Evolutionary conservation across 1,140 invertebrate species (phyloP).

Genomic region (Saxidomus purpurata): DNA sequence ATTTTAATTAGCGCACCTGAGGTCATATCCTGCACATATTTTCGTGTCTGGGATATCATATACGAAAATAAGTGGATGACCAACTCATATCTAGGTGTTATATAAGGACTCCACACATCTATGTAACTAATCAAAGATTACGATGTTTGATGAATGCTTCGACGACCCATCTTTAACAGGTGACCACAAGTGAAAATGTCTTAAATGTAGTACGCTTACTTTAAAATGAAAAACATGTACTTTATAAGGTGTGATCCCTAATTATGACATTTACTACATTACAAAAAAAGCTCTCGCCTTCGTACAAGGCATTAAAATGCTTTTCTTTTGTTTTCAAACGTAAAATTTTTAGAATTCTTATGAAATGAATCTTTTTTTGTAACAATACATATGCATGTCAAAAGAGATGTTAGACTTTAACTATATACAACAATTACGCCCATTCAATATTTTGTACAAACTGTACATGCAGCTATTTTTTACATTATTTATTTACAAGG

Average conservation of each 20-base stretch:
- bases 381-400: too few relatives aligned
- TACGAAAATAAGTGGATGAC: background rate
- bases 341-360: too few relatives aligned
- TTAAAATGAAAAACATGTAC: background rate
- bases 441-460: too few relatives aligned
- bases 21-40: slow-evolving; percentile 22
- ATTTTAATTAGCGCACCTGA: background rate
- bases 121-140: slow-evolving; percentile 7
- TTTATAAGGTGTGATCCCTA: background rate
- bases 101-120: background rate
- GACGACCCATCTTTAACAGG: background rate
- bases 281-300: background rate
- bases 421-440: too few relatives aligned
- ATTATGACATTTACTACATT: background rate
- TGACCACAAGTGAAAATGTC: background rate
- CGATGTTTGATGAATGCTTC: background rate
- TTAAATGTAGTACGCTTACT: background rate
- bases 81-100: background rate
- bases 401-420: too few relatives aligned
- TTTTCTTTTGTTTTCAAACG: background rate
- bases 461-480: too few relatives aligned
- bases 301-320: background rate
- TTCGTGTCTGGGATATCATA: background rate
- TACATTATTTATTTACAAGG: too few relatives aligned
- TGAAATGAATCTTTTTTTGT: too few relatives aligned